Evolutionary conservation across 1,140 invertebrate species (phyloP).

Genomic region (Hirudo medicinalis): DNA sequence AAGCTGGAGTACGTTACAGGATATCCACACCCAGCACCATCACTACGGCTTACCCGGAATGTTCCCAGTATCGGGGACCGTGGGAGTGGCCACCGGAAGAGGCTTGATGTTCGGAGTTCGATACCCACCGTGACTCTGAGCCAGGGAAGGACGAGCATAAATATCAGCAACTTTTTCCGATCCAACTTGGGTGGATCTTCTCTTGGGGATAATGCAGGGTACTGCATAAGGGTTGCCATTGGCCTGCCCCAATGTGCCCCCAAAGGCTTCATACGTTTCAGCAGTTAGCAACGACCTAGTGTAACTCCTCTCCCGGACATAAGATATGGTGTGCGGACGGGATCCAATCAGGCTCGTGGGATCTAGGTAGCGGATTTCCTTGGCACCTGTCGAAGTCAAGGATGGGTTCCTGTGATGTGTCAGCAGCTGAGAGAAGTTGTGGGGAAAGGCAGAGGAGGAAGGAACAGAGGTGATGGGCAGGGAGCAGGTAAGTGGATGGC

Average conservation of each 20-base stretch:
- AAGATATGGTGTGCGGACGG: slow-evolving; percentile 13
- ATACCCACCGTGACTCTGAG: background rate
- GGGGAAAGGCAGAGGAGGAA: background rate
- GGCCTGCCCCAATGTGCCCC: background rate
- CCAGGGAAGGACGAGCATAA: slow-evolving; percentile 8
- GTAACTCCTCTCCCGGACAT: background rate
- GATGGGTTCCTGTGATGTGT: background rate
- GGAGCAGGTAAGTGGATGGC: background rate
- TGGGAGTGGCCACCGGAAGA: slow-evolving; percentile 11
- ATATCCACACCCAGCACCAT: too few relatives aligned
- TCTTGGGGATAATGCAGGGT: background rate
- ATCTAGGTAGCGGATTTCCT: background rate
- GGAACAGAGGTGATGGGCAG: background rate
- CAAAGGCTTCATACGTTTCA: background rate
- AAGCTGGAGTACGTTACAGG: background rate
- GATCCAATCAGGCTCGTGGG: background rate
- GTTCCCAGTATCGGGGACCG: background rate
- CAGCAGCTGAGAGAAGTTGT: background rate
- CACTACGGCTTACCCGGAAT: background rate
- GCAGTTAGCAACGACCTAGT: background rate
- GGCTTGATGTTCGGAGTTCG: slow-evolving; percentile 11
- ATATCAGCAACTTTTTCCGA: slow-evolving; percentile 11
- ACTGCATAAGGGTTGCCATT: slow-evolving; percentile 3
- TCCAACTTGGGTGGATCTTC: background rate
- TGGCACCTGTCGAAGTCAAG: background rate